These are phyloP conservation scores for Crocodylus rhombifer DNA, from an alignment of 2,797 vertebrate species.

Conservation along the genomic window DNA sequence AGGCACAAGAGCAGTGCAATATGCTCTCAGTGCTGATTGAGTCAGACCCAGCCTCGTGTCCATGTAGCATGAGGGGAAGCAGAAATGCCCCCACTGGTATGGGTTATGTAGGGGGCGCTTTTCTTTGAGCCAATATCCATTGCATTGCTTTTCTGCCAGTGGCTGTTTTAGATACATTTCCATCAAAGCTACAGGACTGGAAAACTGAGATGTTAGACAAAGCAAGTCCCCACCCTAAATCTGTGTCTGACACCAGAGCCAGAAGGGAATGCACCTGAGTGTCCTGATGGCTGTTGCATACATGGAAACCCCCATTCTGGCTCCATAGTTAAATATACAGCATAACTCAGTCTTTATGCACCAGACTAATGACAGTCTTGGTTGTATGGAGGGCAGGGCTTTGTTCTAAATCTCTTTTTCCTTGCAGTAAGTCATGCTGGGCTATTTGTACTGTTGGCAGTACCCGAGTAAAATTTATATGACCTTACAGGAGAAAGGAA, in stretches of 20 bases:
- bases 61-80: background rate
- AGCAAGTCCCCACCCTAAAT: background rate
- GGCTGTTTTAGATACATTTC: background rate
- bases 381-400: background rate
- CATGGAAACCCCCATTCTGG: background rate
- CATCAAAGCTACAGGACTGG: background rate
- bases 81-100: background rate
- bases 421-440: background rate
- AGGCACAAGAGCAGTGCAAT: background rate
- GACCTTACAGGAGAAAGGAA: background rate
- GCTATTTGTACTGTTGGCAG: background rate
- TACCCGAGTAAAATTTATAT: background rate
- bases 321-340: background rate
- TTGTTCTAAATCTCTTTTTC: background rate
- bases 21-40: background rate
- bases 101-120: background rate
- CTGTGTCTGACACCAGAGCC: background rate
- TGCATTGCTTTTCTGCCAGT: background rate
- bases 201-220: background rate
- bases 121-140: background rate
- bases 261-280: background rate
- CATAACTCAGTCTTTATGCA: background rate
- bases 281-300: background rate
- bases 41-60: background rate
- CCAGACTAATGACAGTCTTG: background rate